These are phyloP conservation scores for Holcopasites calliopsidis DNA, from an alignment of 1,140 invertebrate species.

Conservation along the genomic window DNA sequence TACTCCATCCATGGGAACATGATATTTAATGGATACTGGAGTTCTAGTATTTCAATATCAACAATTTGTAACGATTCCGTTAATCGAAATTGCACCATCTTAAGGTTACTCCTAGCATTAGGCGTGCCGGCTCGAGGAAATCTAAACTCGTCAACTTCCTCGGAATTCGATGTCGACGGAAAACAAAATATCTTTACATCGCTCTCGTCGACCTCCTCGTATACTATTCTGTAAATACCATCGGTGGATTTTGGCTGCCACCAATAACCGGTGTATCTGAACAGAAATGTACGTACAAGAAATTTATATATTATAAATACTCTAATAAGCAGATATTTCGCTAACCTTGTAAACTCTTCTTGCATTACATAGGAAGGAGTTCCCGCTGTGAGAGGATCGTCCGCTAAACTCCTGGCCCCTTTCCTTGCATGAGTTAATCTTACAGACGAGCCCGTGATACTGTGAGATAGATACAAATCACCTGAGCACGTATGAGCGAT, in stretches of 20 bases:
- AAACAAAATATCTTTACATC: constrained; percentile 95
- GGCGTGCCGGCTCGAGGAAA: constrained; percentile 94
- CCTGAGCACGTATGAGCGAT: constrained; percentile 94
- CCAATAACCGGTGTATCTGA: constrained; percentile 96
- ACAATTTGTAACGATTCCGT: constrained; percentile 84
- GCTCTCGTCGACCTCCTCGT: constrained; percentile 97
- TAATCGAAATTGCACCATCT: constrained; percentile 92
- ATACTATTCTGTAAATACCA: constrained; percentile 92
- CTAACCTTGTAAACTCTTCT: constrained; percentile 93
- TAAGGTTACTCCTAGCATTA: constrained; percentile 94
- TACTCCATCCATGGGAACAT: constrained; percentile 97
- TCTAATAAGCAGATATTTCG: background rate
- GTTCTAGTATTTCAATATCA: constrained; percentile 84
- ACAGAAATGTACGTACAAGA: background rate
- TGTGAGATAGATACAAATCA: constrained; percentile 94
- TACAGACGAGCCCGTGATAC: constrained; percentile 85
- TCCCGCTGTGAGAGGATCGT: constrained; percentile 93
- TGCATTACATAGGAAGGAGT: constrained; percentile 98
- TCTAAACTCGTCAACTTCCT: constrained; percentile 93
- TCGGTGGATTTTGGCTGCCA: constrained; percentile 93
- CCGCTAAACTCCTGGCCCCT: constrained; percentile 85
- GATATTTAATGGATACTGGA: constrained; percentile 86
- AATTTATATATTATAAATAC: background rate
- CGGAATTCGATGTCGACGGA: constrained; percentile 87
- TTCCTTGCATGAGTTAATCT: constrained; percentile 91